Evolutionary conservation across 2,113 vertebrate species (phyloP), one percentile per base, ranked within the genome.

Genomic region (Hypanus sabinus): DNA sequence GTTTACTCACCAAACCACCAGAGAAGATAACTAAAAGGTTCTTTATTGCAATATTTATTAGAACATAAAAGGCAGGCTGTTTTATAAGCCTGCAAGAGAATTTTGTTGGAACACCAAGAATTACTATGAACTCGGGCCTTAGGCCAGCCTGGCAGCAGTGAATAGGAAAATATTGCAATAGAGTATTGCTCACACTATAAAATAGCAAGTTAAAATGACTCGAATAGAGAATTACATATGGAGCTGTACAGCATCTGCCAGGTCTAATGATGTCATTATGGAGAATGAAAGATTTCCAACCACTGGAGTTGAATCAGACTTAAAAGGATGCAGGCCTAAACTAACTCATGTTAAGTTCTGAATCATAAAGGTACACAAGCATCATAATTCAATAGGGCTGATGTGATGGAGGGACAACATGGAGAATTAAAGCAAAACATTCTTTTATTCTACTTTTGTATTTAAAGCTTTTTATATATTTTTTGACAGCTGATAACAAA

Each of bases 11-110:
- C 7, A 90, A 87, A 60, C 57, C 65, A 92, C 46, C 62, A 92
- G n/a, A 18, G 65, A 36, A 93, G 22, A 38, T 55, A 93, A 93
- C 38, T 93, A 73, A n/a, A 93, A 93, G 71, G 36, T 93, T 75
- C 91, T 93, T 87, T 75, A 71, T 46, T 46, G 46, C 20, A 38
- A 93, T 27, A 55, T 71, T 75, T 93, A 91, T 70, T 70, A 30
- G 38, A 27, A 73, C 68, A 93, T 75, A 93, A 93, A 91, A 93
- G 36, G 36, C 33, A 93, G 36, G 38, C 73, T 93, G 70, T 93
- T 73, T 93, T 73, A 73, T 46, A 46, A 73, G 65, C 33, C 88
- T 71, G 24, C 90, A 92, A 12, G 65, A 93, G 57, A 2, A 65
- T 12, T 46, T 46, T 73, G 30, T 36, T 93, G 91, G 85, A 93